Conservation (phyloP, 2,888 invertebrate species). For the Steromphala cineraria region DNA sequence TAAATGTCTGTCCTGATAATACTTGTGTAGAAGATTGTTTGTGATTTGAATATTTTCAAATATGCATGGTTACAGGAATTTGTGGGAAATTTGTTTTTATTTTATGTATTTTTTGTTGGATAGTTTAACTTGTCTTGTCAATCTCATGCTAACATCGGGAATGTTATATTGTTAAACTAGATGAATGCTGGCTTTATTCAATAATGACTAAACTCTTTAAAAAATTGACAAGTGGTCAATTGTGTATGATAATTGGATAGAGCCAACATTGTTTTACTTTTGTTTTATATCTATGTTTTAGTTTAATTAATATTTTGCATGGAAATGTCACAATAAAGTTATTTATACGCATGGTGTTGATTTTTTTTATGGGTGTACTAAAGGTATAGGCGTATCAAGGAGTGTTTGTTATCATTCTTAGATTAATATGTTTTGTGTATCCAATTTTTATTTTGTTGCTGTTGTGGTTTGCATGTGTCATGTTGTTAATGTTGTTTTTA, state of each 20-base stretch:
- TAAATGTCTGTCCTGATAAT: not conserved
- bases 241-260: not conserved
- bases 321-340: not conserved
- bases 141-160: not conserved
- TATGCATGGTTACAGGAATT: not conserved
- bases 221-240: not conserved
- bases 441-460: no score
- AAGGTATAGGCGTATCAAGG: no score
- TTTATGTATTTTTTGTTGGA: not conserved
- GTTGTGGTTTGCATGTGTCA: no score
- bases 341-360: constrained; percentile 6
- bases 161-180: not conserved
- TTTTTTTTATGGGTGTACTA: not conserved
- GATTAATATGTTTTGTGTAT: no score
- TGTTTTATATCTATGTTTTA: not conserved
- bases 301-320: not conserved
- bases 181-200: not conserved
- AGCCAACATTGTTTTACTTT: not conserved
- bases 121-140: not conserved
- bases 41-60: not conserved
- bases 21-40: not conserved
- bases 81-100: not conserved
- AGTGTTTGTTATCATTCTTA: no score
- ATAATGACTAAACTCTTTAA: not conserved
- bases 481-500: no score